phyloP scores from a whole-genome alignment of 2,888 invertebrate genomes.

The Microplitis deprimator region DNA sequence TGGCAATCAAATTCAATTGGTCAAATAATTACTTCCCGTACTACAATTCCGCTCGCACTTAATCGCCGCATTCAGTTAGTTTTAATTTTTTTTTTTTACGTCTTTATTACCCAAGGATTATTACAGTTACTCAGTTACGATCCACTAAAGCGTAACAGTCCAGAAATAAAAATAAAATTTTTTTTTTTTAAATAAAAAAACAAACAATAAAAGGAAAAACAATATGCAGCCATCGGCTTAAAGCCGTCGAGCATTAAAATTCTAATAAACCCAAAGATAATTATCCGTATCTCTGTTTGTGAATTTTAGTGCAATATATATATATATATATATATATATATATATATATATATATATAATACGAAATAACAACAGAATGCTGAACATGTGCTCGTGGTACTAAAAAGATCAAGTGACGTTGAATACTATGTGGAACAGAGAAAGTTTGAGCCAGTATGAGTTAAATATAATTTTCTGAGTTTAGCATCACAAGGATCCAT shows the following conservation, averaged over 20 bases:
- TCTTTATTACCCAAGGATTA: neutral
- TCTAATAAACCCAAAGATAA: neutral
- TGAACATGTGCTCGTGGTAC: neutral
- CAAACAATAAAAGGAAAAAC: neutral
- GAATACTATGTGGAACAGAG: neutral
- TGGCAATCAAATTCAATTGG: conserved; percentile 1
- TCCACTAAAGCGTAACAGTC: neutral
- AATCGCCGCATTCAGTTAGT: neutral
- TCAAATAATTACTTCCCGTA: neutral
- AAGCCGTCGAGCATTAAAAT: neutral
- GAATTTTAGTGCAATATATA: neutral
- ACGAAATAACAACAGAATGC: neutral
- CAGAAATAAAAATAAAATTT: neutral
- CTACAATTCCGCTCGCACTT: neutral
- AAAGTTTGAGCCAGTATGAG: neutral
- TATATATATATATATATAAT: neutral
- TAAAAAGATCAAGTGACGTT: neutral
- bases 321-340: too few species aligned
- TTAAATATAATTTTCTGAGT: neutral
- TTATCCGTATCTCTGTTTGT: neutral
- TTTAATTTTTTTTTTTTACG: neutral
- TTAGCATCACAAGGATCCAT: neutral
- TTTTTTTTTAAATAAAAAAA: neutral
- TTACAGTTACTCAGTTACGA: neutral
- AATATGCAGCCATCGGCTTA: neutral